Evolutionary conservation across 2,888 invertebrate genomes (phyloP).

Genomic region (Drosophila fulvimacula): DNA sequence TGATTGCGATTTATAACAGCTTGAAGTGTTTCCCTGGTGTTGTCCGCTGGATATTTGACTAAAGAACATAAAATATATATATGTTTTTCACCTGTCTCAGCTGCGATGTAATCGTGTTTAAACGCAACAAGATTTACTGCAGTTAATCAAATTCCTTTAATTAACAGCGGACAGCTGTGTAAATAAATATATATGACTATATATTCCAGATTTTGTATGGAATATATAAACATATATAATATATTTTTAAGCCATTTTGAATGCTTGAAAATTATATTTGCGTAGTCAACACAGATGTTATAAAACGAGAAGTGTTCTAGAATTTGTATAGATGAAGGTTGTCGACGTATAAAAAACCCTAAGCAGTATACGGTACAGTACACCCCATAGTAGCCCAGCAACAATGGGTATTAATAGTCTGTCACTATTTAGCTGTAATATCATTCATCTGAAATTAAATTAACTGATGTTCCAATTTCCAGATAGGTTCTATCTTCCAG

Average conservation of each 20-base stretch:
- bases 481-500: background rate
- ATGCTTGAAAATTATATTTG: background rate
- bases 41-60: background rate
- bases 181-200: background rate
- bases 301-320: background rate
- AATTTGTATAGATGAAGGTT: background rate
- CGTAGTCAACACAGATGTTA: background rate
- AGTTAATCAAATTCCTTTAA: background rate
- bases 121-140: background rate
- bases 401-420: background rate
- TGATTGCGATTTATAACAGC: conserved; percentile 11
- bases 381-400: too few relatives aligned
- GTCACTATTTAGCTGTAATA: background rate
- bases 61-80: background rate
- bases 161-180: background rate
- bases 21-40: background rate
- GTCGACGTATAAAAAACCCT: too few relatives aligned
- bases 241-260: background rate
- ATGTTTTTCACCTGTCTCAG: background rate
- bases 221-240: background rate
- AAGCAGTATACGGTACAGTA: background rate
- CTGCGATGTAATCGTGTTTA: too few relatives aligned
- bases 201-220: background rate
- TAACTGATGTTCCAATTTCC: conserved; percentile 1
- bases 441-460: background rate